phyloP scores from a whole-genome alignment of 1,140 invertebrate genomes.

The Neodiprion virginianus region DNA sequence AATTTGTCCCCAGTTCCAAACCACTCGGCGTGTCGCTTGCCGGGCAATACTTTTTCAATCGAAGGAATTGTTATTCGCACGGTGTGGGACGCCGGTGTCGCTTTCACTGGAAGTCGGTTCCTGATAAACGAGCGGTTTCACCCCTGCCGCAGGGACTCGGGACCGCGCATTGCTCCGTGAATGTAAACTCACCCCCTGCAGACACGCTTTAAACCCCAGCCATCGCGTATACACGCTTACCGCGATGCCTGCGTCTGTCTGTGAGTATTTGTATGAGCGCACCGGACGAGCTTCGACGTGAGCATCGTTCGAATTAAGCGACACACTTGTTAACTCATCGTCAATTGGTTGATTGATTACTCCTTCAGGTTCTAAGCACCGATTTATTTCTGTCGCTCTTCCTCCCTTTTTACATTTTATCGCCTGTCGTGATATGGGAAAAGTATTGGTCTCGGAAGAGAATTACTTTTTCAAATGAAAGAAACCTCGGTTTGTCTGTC shows the following conservation, averaged over 20 bases:
- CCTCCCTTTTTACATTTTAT: not conserved
- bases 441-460: not conserved
- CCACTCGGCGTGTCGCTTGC: conserved; percentile 19
- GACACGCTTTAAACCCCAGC: conserved; percentile 36
- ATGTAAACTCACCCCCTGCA: conserved; percentile 52
- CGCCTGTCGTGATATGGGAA: not conserved
- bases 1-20: conserved; percentile 35
- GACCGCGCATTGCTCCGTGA: conserved; percentile 31
- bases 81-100: conserved; percentile 56
- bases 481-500: no score
- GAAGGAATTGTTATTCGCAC: conserved; percentile 56
- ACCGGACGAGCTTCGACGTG: conserved; percentile 4
- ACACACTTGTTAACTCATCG: conserved; percentile 37
- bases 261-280: no score
- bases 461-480: no score
- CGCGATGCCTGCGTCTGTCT: conserved; percentile 15
- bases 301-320: conserved; percentile 52
- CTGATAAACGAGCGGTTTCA: conserved; percentile 60
- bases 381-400: conserved; percentile 2
- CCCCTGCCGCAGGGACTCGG: conserved; percentile 30
- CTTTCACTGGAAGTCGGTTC: conserved; percentile 59
- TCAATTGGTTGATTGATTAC: conserved; percentile 28
- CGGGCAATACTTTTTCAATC: conserved; percentile 46
- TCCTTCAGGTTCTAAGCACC: conserved; percentile 10
- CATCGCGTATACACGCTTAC: not conserved